These are phyloP conservation scores for Dipodomys merriami DNA, from an alignment of 2,113 vertebrate species.

Conservation along the genomic window DNA sequence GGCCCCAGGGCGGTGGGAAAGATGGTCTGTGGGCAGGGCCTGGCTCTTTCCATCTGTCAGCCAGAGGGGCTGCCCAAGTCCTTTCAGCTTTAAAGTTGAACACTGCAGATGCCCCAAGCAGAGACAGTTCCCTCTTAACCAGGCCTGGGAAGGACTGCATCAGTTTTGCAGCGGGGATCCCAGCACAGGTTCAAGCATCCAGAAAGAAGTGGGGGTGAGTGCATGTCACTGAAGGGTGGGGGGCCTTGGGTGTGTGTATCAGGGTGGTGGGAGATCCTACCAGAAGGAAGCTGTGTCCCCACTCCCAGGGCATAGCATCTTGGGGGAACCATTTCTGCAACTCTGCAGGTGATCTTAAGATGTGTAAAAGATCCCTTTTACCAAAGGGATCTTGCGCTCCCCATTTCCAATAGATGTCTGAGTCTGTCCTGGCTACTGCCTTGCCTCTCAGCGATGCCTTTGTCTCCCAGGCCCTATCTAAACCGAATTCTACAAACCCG, in stretches of 20 bases:
- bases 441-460: background rate
- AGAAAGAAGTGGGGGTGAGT: constrained; percentile 69
- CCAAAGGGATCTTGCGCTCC: background rate
- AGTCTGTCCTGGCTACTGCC: background rate
- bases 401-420: background rate
- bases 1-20: background rate
- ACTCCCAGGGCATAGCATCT: background rate
- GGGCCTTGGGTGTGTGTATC: background rate
- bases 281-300: background rate
- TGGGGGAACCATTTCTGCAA: background rate
- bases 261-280: background rate
- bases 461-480: background rate
- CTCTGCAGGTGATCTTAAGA: constrained; percentile 26
- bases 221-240: background rate
- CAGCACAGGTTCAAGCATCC: background rate
- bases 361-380: background rate
- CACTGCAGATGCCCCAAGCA: background rate
- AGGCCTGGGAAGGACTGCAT: background rate
- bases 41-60: background rate
- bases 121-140: background rate
- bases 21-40: background rate
- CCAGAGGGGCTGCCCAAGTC: background rate
- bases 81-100: background rate
- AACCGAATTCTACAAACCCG: background rate
- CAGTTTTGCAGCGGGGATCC: background rate